These are phyloP conservation scores for Gymnothorax javanicus DNA, from an alignment of 2,797 vertebrate genomes.

Conservation along the genomic window DNA sequence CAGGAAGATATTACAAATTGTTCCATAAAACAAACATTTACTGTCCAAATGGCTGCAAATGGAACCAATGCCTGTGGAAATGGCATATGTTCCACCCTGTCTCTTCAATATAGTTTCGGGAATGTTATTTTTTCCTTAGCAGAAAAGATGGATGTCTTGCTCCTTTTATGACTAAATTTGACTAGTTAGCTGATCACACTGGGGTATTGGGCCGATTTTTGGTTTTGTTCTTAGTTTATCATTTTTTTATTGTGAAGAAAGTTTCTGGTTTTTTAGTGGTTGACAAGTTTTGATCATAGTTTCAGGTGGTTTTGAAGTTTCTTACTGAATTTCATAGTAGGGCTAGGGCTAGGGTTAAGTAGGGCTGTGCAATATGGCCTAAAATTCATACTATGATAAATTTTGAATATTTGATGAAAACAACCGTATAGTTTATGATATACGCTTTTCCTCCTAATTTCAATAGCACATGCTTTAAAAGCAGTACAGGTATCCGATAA, in stretches of 20 bases:
- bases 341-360: no score
- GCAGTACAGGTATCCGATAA: no score
- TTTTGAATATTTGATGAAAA: no score
- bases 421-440: no score
- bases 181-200: neutral
- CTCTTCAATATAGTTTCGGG: neutral
- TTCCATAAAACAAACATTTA: neutral
- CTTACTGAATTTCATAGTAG: no score
- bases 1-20: neutral
- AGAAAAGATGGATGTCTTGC: neutral
- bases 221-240: neutral
- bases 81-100: neutral
- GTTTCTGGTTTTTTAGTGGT: no score
- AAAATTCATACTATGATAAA: no score
- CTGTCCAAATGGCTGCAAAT: neutral
- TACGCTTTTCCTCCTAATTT: no score
- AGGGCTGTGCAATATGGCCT: no score
- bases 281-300: no score
- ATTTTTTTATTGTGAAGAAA: neutral
- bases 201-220: neutral
- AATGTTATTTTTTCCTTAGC: neutral
- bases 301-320: no score
- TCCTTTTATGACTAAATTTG: neutral
- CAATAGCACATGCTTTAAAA: no score
- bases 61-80: neutral